Evolutionary conservation across 2,113 vertebrate genomes (phyloP), one percentile per base, ranked within the genome.

Genomic region (Podarcis muralis): DNA sequence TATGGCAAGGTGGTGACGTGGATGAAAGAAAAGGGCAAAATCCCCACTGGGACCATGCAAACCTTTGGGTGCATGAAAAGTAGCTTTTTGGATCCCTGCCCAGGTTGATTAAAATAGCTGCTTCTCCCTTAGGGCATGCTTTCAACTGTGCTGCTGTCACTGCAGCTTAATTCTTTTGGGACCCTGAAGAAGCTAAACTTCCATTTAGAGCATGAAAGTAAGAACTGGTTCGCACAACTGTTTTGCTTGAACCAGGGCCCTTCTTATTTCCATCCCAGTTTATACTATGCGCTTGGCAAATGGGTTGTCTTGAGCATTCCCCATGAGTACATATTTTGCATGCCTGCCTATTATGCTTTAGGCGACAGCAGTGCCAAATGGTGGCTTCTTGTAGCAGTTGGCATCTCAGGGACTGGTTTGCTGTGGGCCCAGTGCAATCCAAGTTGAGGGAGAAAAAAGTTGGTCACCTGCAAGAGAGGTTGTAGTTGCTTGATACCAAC

Each of bases 81-180:
- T 86, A 23, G 48, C 22, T 69, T 87, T 68, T 80, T 87, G 77
- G 85, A 87, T 53, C 12, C 76, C 76, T 79, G 6, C 40, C 22
- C 77, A 32, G 11, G 62, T 48, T 80, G 65, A 87, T 87, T 79
- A 84, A 84, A 72, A 84, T 72, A 84, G 83, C 43, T 22, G 4
- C 53, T 84, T 72, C 68, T 32, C 83, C 68, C 43, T 32, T 53
- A 69, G 53, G 40, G 76, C 62, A 86, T 79, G 22, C 18, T 23
- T 79, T 86, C 27, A 78, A 43, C 2, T n/a, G 20, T 86, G 65
- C 68, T 79, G 40, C 75, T 78, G 30, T 35, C 12, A 57, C 85
- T 53, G 37, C 22, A 57, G 65, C 25, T 87, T 53, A 87, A 69
- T 79, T 65, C 15, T 18, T 32, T 18, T 15, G 65, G 22, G 76